Base-by-base conservation (phyloP, 1,140 invertebrate species). In the Drosophila kikkawai region DNA sequence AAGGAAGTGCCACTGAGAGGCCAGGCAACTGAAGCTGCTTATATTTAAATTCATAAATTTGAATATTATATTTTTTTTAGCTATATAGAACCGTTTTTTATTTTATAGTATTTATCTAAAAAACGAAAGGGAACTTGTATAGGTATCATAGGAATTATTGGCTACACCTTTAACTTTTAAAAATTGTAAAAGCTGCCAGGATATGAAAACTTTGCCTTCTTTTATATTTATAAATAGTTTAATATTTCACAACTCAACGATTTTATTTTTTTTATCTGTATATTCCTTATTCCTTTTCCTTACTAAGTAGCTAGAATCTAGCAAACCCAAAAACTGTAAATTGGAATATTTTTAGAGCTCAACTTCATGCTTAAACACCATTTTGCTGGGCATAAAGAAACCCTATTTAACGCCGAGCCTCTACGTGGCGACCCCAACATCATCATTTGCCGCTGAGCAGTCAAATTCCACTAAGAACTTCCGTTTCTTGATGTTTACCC, bases 401-500 rank as follows among this genome's bases (percentile, higher is more conserved):
- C 9, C 48, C 48, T 22, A 53, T 53, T 53, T 36, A 53, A 51
- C n/a, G 48, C 5, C 32, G 8, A 32, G 11, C 29, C n/a, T 1
- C n/a, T 7, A 17, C 50, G 29, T 1, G 19, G 4, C 37, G 12
- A 6, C 13, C 36, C 44, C 55, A 75, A 55, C 48, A 77, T 77
- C 75, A 77, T 77, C 50, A 77, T 77, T 77, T 77, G 48, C 59
- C 60, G 59, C 71, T 75, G 51, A 76, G 61, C 67, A 42, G 53
- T 22, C 42, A 61, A 67, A 77, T 77, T 68, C 64, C 74, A 60
- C 56, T 60, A 56, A 75, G 65, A 59, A 77, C 67, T 77, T 77
- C 74, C 75, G 75, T 48, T 68, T 68, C 37, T 69, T 58, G 61
- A 77, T 77, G 61, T 66, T 76, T 75, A 76, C 71, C 71, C 71